These are phyloP conservation scores for Girardinus metallicus DNA, from an alignment of 2,797 vertebrate species.

Conservation along the genomic window DNA sequence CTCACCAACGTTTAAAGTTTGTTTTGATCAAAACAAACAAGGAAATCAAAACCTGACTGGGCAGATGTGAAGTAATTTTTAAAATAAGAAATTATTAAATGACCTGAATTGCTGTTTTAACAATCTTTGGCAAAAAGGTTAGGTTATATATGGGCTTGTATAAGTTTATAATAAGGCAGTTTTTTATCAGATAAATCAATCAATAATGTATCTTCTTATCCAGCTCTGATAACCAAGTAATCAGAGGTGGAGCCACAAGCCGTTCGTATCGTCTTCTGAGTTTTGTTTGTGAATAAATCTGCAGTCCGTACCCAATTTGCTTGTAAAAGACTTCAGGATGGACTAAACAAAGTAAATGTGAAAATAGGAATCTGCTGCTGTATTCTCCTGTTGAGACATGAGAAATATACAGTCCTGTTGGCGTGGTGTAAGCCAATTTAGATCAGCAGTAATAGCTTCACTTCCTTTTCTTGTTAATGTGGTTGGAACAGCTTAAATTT, in stretches of 20 bases:
- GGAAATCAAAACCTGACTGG: background rate
- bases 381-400: background rate
- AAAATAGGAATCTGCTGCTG: background rate
- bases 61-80: background rate
- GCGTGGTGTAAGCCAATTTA: background rate
- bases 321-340: background rate
- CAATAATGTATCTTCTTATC: background rate
- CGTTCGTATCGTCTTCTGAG: background rate
- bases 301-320: background rate
- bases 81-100: background rate
- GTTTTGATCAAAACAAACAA: background rate
- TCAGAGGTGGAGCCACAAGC: background rate
- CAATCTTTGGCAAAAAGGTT: background rate
- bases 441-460: background rate
- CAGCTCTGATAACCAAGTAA: background rate
- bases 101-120: background rate
- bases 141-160: background rate
- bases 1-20: background rate
- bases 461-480: constrained; percentile 3
- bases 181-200: background rate
- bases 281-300: background rate
- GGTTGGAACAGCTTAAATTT: background rate
- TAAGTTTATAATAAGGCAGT: background rate
- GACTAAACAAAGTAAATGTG: background rate
- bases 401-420: background rate